Conservation (phyloP, 2,888 invertebrate species). For the Caenorhabditis afra region DNA sequence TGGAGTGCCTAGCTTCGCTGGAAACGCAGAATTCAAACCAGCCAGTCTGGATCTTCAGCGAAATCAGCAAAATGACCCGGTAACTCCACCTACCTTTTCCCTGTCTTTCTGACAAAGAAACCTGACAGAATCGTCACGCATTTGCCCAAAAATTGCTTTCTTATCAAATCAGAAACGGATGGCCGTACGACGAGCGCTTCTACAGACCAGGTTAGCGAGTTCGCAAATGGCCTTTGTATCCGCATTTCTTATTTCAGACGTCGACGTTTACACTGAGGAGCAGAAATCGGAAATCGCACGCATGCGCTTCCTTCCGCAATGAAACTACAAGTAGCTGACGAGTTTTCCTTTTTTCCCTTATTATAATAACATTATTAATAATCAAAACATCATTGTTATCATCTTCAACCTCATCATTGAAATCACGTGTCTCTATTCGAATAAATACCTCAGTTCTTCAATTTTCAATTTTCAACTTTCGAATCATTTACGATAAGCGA, state of each 20-base stretch:
- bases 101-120: not conserved
- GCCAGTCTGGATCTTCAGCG: constrained; percentile 33
- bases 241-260: constrained; percentile 32
- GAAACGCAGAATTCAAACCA: constrained; percentile 47
- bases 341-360: not conserved
- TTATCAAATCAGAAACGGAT: constrained; percentile 78
- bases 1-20: constrained; percentile 41
- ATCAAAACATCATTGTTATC: too few species aligned
- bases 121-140: constrained; percentile 63
- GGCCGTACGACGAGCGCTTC: constrained; percentile 79
- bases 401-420: not conserved
- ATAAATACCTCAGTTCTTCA: constrained; percentile 48
- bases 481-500: not conserved
- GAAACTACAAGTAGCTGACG: constrained; percentile 5
- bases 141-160: constrained; percentile 73
- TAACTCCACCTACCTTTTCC: not conserved
- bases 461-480: not conserved
- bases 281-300: constrained; percentile 57
- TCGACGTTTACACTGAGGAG: constrained; percentile 57
- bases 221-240: not conserved
- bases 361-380: constrained; percentile 16
- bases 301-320: constrained; percentile 53
- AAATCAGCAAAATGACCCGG: constrained; percentile 30
- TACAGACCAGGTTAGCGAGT: constrained; percentile 70
- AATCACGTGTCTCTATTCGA: constrained; percentile 6